Evolutionary conservation across 2,888 invertebrate genomes (phyloP), one percentile per base, ranked within the genome.

Genomic region (Iphiclides podalirius): DNA sequence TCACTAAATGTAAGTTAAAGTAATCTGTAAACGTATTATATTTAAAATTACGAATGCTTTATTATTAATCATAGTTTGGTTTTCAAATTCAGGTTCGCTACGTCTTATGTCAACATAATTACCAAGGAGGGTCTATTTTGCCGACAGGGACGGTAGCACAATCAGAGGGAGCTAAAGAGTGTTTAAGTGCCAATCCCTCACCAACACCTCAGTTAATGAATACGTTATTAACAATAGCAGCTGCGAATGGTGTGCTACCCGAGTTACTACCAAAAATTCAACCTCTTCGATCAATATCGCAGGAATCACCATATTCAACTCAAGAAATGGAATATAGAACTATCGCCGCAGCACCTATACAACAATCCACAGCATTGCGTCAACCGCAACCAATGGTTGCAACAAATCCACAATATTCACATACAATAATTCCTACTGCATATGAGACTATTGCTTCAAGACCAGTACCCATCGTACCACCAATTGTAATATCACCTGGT

Each of bases 1-100:
- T 59, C 55, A 36, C 17, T 64, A 31, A 59, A 62, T 47, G 81
- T 82, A 70, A 77, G 74, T 71, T 43, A 44, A 55, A 57, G 53
- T 53, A 14, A n/a, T 33, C 33, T 16, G n/a, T n/a, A n/a, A n/a
- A n/a, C n/a, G n/a, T n/a, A n/a, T n/a, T n/a, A n/a, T n/a, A n/a
- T n/a, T n/a, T n/a, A n/a, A n/a, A n/a, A n/a, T n/a, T n/a, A n/a
- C n/a, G n/a, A n/a, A n/a, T n/a, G n/a, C n/a, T n/a, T n/a, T n/a
- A n/a, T 12, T 43, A 36, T 11, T 14, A 7, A 11, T 15, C 13
- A 35, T 6, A 26, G 2, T 23, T 26, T 31, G 9, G 4, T 38
- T 16, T 47, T 42, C 44, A 31, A 23, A 53, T 58, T 14, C 61
- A 64, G 64, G 41, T 47, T 37, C 37, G 37, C 14, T 41, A 43